These are phyloP conservation scores for Capitulum mitella DNA, from an alignment of 2,888 invertebrate genomes.

Conservation along the genomic window DNA sequence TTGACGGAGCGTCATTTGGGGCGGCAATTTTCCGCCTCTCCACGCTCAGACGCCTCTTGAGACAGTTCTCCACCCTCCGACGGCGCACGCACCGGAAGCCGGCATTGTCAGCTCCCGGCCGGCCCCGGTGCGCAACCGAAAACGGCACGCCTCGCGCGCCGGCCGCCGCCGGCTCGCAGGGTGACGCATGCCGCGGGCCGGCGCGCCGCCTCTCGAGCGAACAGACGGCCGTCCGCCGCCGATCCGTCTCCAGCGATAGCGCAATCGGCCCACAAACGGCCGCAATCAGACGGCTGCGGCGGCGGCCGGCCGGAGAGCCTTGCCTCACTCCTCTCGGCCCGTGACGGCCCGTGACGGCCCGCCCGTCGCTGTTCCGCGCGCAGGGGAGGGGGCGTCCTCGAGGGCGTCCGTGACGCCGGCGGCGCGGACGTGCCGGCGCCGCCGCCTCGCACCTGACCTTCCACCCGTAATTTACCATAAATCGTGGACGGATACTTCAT, in stretches of 20 bases:
- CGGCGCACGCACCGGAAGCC: neutral
- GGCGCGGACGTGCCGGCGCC: neutral
- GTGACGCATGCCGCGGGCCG: no score
- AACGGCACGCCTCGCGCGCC: neutral
- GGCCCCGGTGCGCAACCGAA: neutral
- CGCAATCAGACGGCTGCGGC: no score
- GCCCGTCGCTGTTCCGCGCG: neutral
- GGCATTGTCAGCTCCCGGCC: neutral
- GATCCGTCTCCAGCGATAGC: neutral
- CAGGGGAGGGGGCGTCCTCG: neutral
- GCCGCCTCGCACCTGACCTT: neutral
- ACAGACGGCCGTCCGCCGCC: neutral
- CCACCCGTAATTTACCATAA: constrained; percentile 14
- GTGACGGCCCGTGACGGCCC: no score
- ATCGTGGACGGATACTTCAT: constrained; percentile 8
- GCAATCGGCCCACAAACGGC: neutral
- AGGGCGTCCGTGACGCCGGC: neutral
- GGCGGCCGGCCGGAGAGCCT: no score
- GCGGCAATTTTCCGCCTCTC: neutral
- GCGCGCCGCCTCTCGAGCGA: no score
- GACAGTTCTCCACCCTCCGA: neutral
- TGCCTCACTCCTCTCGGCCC: no score
- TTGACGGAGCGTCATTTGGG: neutral
- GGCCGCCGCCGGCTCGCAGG: neutral
- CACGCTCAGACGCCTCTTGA: neutral